Base-by-base conservation (phyloP, 2,888 invertebrate genomes). In the Dascillus cervinus region DNA sequence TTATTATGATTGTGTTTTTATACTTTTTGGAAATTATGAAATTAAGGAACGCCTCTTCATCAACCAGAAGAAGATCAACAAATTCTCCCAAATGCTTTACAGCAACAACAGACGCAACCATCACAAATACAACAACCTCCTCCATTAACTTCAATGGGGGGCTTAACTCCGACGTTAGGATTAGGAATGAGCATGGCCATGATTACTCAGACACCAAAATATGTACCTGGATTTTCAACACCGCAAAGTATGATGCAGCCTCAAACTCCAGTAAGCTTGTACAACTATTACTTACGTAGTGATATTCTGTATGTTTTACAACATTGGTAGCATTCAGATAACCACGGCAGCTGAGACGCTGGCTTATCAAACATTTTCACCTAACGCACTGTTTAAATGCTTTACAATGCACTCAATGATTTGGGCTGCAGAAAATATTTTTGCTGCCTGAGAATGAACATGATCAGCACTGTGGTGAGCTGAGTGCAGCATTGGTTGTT, bases 21-120 rank as follows among this genome's bases (percentile, higher is more conserved):
- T 9, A 11, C 13, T 26, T 10, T 5, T 10, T n/a, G n/a, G n/a
- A n/a, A n/a, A n/a, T n/a, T n/a, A n/a, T n/a, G n/a, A n/a, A n/a
- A n/a, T n/a, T n/a, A n/a, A 63, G 63, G 86, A 32, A 91, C 90
- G 3, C 90, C 91, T 2, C 62, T 89, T 9, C 89, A 90, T 69
- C 89, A 89, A 53, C 86, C 87, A 11, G 89, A 90, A 59, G 88
- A 90, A 57, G 91, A 91, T 62, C 89, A 90, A 60, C 82, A 86
- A 60, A 90, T 90, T 50, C 71, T 89, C 27, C 85, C 88, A 26
- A 84, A 84, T 72, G 85, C 87, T 1, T 70, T 87, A 47, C 79
- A 79, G 49, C 84, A 85, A 52, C 86, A 85, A 46, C 72, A 71
- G 30, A n/a, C n/a, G n/a, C 66, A 66, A 32, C 50, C 22, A 38